Conservation (phyloP, 2,888 invertebrate species). For the Caenorhabditis wallacei region DNA sequence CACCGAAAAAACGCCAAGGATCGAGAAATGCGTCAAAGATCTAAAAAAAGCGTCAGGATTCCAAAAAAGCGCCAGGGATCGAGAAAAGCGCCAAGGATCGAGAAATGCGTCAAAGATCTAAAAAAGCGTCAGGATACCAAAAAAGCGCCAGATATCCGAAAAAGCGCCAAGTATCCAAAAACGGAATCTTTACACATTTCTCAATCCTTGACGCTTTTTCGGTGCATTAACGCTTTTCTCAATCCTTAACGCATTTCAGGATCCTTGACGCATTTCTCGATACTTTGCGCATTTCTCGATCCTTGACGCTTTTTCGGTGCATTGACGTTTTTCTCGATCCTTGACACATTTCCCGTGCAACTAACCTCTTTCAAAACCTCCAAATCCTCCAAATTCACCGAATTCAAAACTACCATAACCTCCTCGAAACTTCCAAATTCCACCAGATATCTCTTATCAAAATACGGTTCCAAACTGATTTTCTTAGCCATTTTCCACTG, state of each 20-base stretch:
- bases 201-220: constrained; percentile 23
- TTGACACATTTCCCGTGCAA: neutral
- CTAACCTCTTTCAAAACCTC: neutral
- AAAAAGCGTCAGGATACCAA: too few relatives aligned
- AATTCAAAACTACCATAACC: neutral
- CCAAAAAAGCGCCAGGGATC: too few relatives aligned
- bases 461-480: neutral
- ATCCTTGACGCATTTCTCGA: neutral
- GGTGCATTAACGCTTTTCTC: constrained; percentile 20
- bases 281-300: neutral
- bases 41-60: too few relatives aligned
- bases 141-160: too few relatives aligned
- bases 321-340: neutral
- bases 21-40: too few relatives aligned
- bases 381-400: neutral
- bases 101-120: too few relatives aligned
- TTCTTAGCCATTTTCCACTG: neutral
- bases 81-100: too few relatives aligned
- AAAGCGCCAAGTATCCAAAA: too few relatives aligned
- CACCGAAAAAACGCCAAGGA: too few relatives aligned
- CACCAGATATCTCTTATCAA: neutral
- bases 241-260: neutral
- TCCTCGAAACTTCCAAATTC: neutral
- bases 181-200: too few relatives aligned
- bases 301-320: neutral